phyloP scores from a whole-genome alignment of 92 coral and sea anemone species.

The Bergia puertoricense region DNA sequence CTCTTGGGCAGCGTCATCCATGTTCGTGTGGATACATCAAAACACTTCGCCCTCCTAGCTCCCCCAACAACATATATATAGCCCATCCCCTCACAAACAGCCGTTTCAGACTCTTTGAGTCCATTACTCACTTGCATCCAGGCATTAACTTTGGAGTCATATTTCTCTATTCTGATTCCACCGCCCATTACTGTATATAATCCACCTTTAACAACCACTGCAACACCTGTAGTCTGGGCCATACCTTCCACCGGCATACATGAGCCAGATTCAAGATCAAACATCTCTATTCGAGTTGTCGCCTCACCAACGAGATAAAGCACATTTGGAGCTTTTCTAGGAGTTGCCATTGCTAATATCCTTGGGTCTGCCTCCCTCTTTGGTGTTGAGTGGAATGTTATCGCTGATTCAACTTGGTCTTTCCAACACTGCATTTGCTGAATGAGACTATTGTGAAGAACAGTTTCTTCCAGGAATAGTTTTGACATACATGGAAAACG shows the following conservation, averaged over 20 bases:
- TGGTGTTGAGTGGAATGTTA: constrained; percentile 43
- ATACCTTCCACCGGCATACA: constrained; percentile 65
- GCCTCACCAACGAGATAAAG: constrained; percentile 75
- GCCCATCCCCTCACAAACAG: constrained; percentile 70
- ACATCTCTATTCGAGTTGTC: constrained; percentile 66
- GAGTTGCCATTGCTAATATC: constrained; percentile 36
- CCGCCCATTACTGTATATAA: constrained; percentile 81
- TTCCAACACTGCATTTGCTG: constrained; percentile 62
- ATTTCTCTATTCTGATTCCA: constrained; percentile 72
- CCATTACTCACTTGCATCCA: constrained; percentile 82
- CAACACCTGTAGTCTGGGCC: constrained; percentile 70
- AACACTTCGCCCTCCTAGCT: constrained; percentile 73
- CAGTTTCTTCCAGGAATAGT: constrained; percentile 53
- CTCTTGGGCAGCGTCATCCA: constrained; percentile 73
- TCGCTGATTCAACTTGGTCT: constrained; percentile 53
- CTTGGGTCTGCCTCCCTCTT: constrained; percentile 12
- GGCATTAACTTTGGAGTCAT: constrained; percentile 62
- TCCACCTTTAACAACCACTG: constrained; percentile 61
- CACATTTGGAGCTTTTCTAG: constrained; percentile 72
- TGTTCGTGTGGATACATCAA: constrained; percentile 55
- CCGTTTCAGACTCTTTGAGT: constrained; percentile 63
- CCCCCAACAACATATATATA: constrained; percentile 77
- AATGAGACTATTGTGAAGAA: constrained; percentile 55
- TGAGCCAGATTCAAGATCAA: constrained; percentile 60
- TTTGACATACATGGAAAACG: constrained; percentile 67